phyloP scores from a whole-genome alignment of 2,888 invertebrate species.

The Callyntrura guangdongensis region DNA sequence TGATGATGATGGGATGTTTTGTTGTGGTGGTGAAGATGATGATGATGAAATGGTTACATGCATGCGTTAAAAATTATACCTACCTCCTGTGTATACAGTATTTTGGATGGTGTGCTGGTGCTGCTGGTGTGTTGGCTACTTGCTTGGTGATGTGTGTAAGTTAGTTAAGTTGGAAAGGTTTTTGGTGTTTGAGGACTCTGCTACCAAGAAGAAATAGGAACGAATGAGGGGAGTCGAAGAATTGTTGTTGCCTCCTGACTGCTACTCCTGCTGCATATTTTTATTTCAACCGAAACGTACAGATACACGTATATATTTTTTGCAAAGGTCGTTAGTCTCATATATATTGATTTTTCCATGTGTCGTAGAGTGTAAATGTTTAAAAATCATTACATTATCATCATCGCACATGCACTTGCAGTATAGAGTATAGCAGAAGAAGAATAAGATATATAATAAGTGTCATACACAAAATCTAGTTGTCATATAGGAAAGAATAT shows the following conservation, averaged over 20 bases:
- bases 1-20: not conserved
- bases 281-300: no score
- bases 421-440: not conserved
- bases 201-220: no score
- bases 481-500: not conserved
- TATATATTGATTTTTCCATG: constrained; percentile 49
- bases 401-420: not conserved
- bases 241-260: not conserved
- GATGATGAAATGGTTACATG: not conserved
- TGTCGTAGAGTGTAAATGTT: not conserved
- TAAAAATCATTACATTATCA: no score
- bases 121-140: not conserved
- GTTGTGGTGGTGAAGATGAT: not conserved
- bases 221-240: no score
- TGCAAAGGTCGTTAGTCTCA: constrained; percentile 64
- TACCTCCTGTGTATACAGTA: no score
- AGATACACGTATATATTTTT: not conserved
- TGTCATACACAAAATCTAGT: not conserved
- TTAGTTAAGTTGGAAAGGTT: not conserved
- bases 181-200: not conserved
- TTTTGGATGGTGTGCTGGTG: no score
- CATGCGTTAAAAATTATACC: no score
- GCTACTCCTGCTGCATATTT: not conserved
- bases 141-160: no score
- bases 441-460: not conserved